phyloP scores from a whole-genome alignment of 2,888 invertebrate species.

The Tanytarsus gracilentus region DNA sequence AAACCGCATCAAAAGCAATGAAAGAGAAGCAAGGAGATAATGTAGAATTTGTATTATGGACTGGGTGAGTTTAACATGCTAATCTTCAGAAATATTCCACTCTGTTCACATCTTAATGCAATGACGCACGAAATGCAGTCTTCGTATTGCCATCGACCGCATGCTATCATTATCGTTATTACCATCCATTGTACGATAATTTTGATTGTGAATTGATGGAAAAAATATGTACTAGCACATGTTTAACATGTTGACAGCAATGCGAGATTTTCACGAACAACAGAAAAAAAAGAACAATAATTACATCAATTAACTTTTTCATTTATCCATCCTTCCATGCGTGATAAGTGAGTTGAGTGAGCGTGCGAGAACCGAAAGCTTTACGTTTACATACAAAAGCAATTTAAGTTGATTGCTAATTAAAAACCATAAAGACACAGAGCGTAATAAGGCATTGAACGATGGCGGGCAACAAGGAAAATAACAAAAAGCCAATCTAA shows the following conservation, averaged over 20 bases:
- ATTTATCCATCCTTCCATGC: too few relatives aligned
- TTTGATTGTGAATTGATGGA: too few relatives aligned
- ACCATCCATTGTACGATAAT: too few relatives aligned
- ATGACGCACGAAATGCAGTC: too few relatives aligned
- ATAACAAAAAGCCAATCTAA: conserved; percentile 7
- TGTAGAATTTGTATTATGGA: conserved; percentile 90
- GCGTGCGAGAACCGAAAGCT: not conserved
- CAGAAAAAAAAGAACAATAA: conserved; percentile 1
- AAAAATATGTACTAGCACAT: too few relatives aligned
- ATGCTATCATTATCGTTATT: too few relatives aligned
- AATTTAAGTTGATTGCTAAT: conserved; percentile 26
- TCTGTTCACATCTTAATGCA: not conserved
- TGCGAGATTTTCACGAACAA: not conserved
- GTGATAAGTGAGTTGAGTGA: conserved; percentile 3
- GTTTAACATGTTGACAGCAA: too few relatives aligned
- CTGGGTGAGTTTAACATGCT: conserved; percentile 58
- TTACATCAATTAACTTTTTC: conserved; percentile 25
- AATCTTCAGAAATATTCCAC: not conserved
- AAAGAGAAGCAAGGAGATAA: conserved; percentile 72
- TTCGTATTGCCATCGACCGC: too few relatives aligned
- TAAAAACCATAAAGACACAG: conserved; percentile 27
- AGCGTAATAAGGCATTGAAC: too few relatives aligned
- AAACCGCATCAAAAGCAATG: conserved; percentile 82
- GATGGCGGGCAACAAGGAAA: too few relatives aligned
- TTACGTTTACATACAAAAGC: conserved; percentile 16